Evolutionary conservation across 2,113 vertebrate species (phyloP).

Genomic region (Vulpes ferrilata): DNA sequence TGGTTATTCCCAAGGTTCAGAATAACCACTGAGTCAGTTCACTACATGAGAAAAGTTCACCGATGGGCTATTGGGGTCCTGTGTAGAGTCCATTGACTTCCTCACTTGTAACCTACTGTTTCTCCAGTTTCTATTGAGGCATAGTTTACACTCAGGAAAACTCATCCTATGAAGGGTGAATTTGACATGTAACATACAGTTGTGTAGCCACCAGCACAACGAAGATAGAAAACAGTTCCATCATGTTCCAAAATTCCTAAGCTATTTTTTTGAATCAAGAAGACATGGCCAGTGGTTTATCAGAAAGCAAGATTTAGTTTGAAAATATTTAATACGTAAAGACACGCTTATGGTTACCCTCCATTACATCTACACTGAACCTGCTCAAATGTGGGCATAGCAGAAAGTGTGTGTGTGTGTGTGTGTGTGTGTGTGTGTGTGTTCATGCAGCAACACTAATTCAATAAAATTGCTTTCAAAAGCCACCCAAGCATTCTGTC

Average conservation of each 20-base stretch:
- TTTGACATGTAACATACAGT: background rate
- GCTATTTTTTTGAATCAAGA: background rate
- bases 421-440: accelerated
- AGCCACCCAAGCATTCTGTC: slow-evolving; percentile 50
- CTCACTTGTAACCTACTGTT: accelerated
- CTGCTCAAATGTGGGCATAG: background rate
- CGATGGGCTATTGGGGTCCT: accelerated
- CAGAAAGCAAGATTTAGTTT: background rate
- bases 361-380: background rate
- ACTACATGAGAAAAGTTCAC: background rate
- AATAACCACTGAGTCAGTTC: background rate
- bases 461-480: background rate
- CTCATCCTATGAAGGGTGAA: background rate
- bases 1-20: background rate
- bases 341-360: background rate
- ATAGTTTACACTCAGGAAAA: accelerated
- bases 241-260: background rate
- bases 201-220: accelerated
- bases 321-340: background rate
- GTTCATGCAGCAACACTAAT: background rate
- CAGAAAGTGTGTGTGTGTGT: background rate
- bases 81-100: accelerated
- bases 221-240: accelerated
- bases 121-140: accelerated
- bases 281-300: background rate